Evolutionary conservation across 2,113 vertebrate species (phyloP).

Genomic region (Ictalurus punctatus): DNA sequence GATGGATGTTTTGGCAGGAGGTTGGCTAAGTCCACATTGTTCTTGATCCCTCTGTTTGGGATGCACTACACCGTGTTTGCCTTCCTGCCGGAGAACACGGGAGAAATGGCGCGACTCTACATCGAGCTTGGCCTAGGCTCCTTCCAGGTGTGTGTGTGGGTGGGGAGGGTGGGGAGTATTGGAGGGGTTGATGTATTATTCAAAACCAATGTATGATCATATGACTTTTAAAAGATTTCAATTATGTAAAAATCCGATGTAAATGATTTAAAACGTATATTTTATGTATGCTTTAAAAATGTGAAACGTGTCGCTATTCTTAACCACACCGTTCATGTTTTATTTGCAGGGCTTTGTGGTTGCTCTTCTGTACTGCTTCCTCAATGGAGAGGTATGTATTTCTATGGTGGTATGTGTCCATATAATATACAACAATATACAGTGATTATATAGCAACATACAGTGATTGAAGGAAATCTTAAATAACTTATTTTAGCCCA

Average conservation of each 20-base stretch:
- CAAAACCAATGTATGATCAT: neutral
- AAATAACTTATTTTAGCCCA: neutral
- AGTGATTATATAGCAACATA: neutral
- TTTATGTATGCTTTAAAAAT: neutral
- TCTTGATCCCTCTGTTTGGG: conserved; percentile 95
- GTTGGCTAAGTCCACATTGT: conserved; percentile 90
- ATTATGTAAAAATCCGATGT: neutral
- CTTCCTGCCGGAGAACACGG: conserved; percentile 85
- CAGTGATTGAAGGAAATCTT: neutral
- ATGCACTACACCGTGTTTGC: conserved; percentile 93
- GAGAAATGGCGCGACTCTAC: conserved; percentile 83
- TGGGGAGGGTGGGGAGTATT: too few species aligned
- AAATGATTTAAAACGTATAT: neutral
- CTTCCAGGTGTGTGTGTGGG: conserved; percentile 81
- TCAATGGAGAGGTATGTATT: conserved; percentile 90
- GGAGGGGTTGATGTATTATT: neutral
- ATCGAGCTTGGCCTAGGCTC: conserved; percentile 92
- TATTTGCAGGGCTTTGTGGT: conserved; percentile 89
- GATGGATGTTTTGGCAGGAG: conserved; percentile 72
- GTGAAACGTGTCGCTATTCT: neutral
- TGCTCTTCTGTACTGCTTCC: conserved; percentile 95
- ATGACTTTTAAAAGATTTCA: too few species aligned
- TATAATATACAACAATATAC: neutral
- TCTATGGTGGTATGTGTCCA: neutral
- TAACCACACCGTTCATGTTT: neutral